Evolutionary conservation across 23 tunicate genomes (phyloP).

Genomic region (Botrylloides violaceus): DNA sequence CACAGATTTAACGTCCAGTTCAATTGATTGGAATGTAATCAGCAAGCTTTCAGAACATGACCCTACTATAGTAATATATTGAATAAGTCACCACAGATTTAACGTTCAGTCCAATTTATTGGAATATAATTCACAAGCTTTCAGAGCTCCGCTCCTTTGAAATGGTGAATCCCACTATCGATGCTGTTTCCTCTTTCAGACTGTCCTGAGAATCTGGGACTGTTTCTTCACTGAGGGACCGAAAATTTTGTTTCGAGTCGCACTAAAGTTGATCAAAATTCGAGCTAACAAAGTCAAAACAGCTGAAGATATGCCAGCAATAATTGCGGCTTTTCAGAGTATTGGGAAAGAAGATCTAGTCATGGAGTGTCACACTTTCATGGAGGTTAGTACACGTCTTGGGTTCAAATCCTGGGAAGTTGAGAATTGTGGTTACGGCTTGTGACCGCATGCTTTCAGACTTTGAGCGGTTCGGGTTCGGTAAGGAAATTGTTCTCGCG

Average conservation of each 20-base stretch:
- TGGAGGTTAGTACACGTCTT: slow-evolving; percentile 38
- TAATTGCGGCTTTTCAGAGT: slow-evolving; percentile 31
- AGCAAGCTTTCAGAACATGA: too few species aligned
- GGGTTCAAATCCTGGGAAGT: background rate
- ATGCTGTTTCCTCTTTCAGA: slow-evolving; percentile 45
- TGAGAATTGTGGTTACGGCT: background rate
- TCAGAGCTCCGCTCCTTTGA: too few species aligned
- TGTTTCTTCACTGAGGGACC: slow-evolving; percentile 84
- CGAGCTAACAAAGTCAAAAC: slow-evolving; percentile 16
- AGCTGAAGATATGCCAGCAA: slow-evolving; percentile 30
- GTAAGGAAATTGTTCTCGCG: background rate
- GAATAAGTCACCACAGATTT: too few species aligned
- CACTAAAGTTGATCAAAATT: slow-evolving; percentile 29
- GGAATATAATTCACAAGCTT: too few species aligned
- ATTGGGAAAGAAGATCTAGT: slow-evolving; percentile 24
- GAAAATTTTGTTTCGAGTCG: slow-evolving; percentile 64
- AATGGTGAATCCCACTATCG: too few species aligned
- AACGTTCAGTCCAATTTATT: too few species aligned
- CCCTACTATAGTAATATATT: too few species aligned
- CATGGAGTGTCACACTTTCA: slow-evolving; percentile 62
- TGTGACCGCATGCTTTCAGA: background rate
- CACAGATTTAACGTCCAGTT: too few species aligned
- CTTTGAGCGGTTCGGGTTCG: background rate
- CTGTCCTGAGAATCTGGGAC: slow-evolving; percentile 89
- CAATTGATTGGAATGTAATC: too few species aligned